Base-by-base conservation (phyloP, 2,888 invertebrate genomes). In the Eupithecia tripunctaria region DNA sequence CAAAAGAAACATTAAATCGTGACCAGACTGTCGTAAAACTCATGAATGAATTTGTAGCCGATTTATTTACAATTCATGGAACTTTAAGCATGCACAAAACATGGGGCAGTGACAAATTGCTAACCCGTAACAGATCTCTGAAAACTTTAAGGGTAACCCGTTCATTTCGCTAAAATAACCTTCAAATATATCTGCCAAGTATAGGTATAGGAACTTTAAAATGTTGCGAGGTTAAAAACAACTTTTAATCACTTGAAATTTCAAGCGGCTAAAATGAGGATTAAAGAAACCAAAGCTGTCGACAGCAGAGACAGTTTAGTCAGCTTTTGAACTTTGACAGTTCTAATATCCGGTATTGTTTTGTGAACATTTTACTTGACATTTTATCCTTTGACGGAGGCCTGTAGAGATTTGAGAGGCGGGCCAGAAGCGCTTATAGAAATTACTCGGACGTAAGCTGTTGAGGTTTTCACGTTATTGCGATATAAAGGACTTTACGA, bases 301-400 rank as follows among this genome's bases (percentile, higher is more conserved):
- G 70, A 71, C 71, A 75, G 70, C 75, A 77, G 68, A 51, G 70
- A 73, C 72, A 72, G 75, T 68, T 65, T 66, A 65, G 70, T 64
- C 70, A 64, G 73, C 75, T 85, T 82, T 80, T 81, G 81, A 84
- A 82, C 78, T 84, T 83, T 84, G 84, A 83, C 84, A 85, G 82
- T 80, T 82, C 80, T 82, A 85, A 88, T 88, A 87, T 88, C 87
- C 87, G 85, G 81, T 81, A 82, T 83, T 85, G 82, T 85, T 78
- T 85, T 76, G 79, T 78, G 82, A 85, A 84, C 80, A 80, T 83
- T 85, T 86, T 80, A 82, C 68, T 71, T 60, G 47, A 68, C 27
- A 68, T 70, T 68, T 69, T 70, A 67, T 82, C 82, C 77, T 79
- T 79, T 78, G 77, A 79, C 74, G 67, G 75, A 72, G 74, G 36